Conservation (phyloP, 2,797 vertebrate genomes). For the Enteromius afrohamiltoni region DNA sequence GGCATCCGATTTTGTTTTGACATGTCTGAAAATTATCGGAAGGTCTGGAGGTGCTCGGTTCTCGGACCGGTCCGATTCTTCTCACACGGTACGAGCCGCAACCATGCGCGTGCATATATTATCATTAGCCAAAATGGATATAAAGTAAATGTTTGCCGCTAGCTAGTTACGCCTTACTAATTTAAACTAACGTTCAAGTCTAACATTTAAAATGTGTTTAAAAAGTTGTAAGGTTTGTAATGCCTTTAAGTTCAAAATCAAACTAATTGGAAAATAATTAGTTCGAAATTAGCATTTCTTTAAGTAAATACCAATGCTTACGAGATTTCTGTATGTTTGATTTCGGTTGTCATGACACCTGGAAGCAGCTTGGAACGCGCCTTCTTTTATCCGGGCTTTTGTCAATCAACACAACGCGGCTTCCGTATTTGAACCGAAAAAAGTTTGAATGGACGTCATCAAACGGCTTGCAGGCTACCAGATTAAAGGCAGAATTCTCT, state of each 20-base stretch:
- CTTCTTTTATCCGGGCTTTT: neutral
- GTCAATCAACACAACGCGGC: neutral
- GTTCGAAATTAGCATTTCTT: neutral
- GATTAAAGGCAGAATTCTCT: neutral
- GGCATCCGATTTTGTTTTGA: no score
- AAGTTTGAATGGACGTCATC: neutral
- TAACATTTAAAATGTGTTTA: neutral
- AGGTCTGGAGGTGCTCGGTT: no score
- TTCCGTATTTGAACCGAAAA: neutral
- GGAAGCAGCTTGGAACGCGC: neutral
- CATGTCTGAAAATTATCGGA: no score
- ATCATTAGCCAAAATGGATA: slow-evolving; percentile 40
- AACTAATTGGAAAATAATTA: neutral
- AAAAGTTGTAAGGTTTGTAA: neutral
- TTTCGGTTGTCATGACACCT: neutral
- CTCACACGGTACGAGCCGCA: no score
- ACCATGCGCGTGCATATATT: neutral
- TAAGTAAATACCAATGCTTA: neutral
- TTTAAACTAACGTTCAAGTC: neutral
- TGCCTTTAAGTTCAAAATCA: neutral
- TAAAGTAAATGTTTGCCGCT: slow-evolving; percentile 10
- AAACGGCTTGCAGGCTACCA: neutral
- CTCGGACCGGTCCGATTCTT: no score
- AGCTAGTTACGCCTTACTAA: neutral
- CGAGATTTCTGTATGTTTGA: neutral